These are phyloP conservation scores for Botrylloides violaceus DNA, from an alignment of 23 tunicate species.

Conservation along the genomic window DNA sequence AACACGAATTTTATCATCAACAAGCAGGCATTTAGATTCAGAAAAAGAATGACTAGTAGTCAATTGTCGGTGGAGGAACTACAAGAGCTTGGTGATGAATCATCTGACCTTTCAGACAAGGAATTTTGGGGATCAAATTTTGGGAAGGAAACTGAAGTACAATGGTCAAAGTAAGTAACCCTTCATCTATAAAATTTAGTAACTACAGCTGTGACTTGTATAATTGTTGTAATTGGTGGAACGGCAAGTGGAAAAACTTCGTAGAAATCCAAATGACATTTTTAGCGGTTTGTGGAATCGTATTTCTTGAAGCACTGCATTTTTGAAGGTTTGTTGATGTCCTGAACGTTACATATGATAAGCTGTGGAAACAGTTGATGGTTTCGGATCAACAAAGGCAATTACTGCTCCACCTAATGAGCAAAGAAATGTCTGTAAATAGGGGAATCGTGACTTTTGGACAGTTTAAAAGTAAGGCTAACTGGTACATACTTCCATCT, in stretches of 20 bases:
- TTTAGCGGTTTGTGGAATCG: neutral
- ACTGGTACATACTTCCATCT: neutral
- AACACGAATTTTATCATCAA: conserved; percentile 34
- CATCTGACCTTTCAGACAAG: conserved; percentile 9
- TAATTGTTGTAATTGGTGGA: too few relatives aligned
- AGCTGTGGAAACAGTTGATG: conserved; percentile 37
- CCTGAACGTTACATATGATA: conserved; percentile 21
- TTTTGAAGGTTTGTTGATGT: conserved; percentile 23
- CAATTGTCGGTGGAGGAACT: conserved; percentile 15
- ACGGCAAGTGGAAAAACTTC: too few relatives aligned
- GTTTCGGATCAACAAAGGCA: conserved; percentile 37
- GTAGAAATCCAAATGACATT: too few relatives aligned
- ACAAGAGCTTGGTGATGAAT: neutral
- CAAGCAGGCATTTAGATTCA: conserved; percentile 47
- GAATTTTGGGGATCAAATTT: conserved; percentile 53
- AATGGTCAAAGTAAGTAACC: conserved; percentile 70
- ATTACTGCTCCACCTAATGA: conserved; percentile 21
- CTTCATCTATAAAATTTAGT: too few relatives aligned
- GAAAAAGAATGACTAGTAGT: conserved; percentile 25
- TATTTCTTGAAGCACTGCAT: neutral
- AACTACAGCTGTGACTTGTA: too few relatives aligned
- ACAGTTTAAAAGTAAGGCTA: conserved; percentile 8
- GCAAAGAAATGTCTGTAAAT: conserved; percentile 20
- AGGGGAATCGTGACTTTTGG: neutral
- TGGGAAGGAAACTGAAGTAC: conserved; percentile 31